A percentile compares a stretch with the other conserved stretches of the same genome.
Conservation (phyloP, 2,797 vertebrate genomes). For the Sebastes kiyomatsui region DNA sequence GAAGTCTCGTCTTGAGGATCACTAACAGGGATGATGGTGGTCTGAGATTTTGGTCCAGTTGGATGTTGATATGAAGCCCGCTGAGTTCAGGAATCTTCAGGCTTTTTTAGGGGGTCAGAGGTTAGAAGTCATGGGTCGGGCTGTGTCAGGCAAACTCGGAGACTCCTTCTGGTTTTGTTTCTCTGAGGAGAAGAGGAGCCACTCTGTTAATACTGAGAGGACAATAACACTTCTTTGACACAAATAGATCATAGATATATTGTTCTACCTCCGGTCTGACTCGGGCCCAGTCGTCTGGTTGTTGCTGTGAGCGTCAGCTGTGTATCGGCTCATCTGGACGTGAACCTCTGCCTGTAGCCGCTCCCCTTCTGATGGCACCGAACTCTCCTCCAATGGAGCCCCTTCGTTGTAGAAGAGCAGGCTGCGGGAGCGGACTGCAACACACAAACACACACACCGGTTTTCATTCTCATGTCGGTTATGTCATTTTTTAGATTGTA, state of each 20-base stretch:
- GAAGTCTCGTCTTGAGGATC: neutral
- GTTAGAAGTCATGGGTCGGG: constrained; percentile 33
- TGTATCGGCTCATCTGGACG: constrained; percentile 86
- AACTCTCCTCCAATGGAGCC: constrained; percentile 88
- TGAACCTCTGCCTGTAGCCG: constrained; percentile 52
- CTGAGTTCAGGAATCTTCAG: constrained; percentile 8
- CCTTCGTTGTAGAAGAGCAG: constrained; percentile 95
- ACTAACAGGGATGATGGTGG: neutral
- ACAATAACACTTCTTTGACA: neutral
- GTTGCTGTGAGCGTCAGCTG: constrained; percentile 82
- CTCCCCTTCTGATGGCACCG: constrained; percentile 85
- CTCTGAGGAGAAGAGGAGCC: constrained; percentile 53
- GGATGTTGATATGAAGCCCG: constrained; percentile 6
- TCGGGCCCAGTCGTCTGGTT: constrained; percentile 76
- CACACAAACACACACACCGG: constrained; percentile 35
- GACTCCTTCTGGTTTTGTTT: constrained; percentile 62
- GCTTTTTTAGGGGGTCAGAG: constrained; percentile 39
- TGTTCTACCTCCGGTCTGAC: constrained; percentile 69
- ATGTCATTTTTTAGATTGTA: neutral
- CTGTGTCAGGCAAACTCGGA: constrained; percentile 65
- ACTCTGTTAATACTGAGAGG: neutral
- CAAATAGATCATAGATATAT: neutral
- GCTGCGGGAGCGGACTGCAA: constrained; percentile 94
- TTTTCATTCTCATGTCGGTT: neutral
- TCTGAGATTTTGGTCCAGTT: constrained; percentile 20